Percentiles rank a stretch among this genome's conserved stretches.
These are phyloP conservation scores for Nannoperca australis DNA, from an alignment of 2,797 vertebrate species.

Conservation along the genomic window DNA sequence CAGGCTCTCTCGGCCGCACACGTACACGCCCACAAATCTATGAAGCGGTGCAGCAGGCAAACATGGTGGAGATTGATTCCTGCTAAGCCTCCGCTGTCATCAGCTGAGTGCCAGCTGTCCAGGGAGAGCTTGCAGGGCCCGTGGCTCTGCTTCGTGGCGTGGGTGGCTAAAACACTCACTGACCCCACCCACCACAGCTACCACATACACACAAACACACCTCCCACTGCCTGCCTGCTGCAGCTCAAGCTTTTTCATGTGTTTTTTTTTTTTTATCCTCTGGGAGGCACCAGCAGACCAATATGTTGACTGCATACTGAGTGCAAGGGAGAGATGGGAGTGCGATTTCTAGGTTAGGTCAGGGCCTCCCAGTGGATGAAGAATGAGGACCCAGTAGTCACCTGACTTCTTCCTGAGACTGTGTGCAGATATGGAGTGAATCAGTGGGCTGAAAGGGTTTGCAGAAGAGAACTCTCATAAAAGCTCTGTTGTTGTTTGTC, in stretches of 20 bases:
- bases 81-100: conserved; percentile 78
- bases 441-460: conserved; percentile 19
- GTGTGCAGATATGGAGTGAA: conserved; percentile 15
- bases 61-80: conserved; percentile 72
- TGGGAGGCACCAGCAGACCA: conserved; percentile 53
- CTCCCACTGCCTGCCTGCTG: conserved; percentile 49
- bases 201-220: conserved; percentile 42
- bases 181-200: conserved; percentile 40
- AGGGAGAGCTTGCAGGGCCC: conserved; percentile 55
- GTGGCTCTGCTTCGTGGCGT: conserved; percentile 56
- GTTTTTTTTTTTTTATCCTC: conserved; percentile 42
- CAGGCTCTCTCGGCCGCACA: conserved; percentile 46
- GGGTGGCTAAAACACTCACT: conserved; percentile 61
- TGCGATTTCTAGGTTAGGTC: conserved; percentile 48
- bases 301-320: conserved; percentile 39
- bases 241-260: conserved; percentile 36
- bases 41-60: conserved; percentile 56
- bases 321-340: conserved; percentile 35
- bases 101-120: conserved; percentile 85
- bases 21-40: conserved; percentile 46
- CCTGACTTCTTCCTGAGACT: conserved; percentile 19
- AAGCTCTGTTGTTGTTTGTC: neutral
- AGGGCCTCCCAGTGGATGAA: conserved; percentile 37
- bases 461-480: neutral
- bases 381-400: conserved; percentile 20